Evolutionary conservation across 2,113 vertebrate species (phyloP), one percentile per base, ranked within the genome.

Genomic region (Corvus hawaiiensis): DNA sequence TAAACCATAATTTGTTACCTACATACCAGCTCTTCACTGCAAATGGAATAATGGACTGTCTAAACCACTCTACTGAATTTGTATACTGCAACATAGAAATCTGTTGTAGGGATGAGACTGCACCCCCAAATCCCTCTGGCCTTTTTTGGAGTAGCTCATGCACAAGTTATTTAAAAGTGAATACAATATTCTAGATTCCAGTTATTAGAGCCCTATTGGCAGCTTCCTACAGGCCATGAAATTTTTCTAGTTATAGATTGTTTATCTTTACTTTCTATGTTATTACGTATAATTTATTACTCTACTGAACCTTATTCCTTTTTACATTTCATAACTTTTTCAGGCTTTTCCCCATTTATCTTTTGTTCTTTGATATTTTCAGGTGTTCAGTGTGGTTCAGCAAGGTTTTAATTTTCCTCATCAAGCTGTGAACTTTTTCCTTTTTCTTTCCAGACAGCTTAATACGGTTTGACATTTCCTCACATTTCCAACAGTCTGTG

Each of bases 381-480:
- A 89, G 80, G 74, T 89, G 71, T 89, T 90, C 81, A 48, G 18
- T 7, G 30, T 76, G 56, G 77, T 89, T 94, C 92, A 85, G 90
- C 33, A 85, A 82, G 80, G 92, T 93, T 97, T 96, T 94, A 95
- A 96, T 96, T 94, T 96, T 86, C 63, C 86, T 95, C 81, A 94
- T 96, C 89, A 94, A 92, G 43, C 81, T 92, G 66, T 83, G 84
- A 94, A 91, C 39, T 55, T 95, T 84, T 95, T 94, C 43, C 81
- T 87, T 94, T 91, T 94, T 91, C 81, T 85, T 92, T 94, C 80
- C 76, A 84, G 59, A 68, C 49, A 69, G 32, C 79, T 89, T 94
- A 96, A 95, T 92, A 81, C 0, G 7, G 28, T 93, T 93, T 90
- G 96, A 94, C 93, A 87, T 96, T 96, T 95, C 58, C 49, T 54